Evolutionary conservation across 2,888 invertebrate species (phyloP), one percentile per base, ranked within the genome.

Genomic region (Meandrusa payeni): DNA sequence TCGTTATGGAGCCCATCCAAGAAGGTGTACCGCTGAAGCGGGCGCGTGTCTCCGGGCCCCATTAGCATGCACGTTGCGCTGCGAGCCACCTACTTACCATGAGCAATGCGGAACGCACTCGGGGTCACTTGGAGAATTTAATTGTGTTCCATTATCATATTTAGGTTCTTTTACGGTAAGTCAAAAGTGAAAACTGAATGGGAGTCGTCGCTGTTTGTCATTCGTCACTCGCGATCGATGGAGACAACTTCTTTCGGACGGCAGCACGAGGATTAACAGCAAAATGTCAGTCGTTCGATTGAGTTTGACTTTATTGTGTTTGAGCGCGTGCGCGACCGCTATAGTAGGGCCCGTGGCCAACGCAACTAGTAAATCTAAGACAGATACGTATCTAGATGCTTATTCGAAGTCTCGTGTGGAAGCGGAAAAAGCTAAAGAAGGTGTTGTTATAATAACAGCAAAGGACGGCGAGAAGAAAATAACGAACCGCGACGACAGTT

Each of bases 331-430:
- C 51, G 81, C 59, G 45, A 59, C 72, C 23, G 86, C 85, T 29
- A 83, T 87, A 27, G 66, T 83, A 4, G 80, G 79, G n/a, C 83
- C 82, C 5, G 45, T 50, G n/a, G 57, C 54, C 11, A 86, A 82
- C 48, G 64, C 59, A 42, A 85, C 80, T 1, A 43, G 20, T 20
- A 81, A 79, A 58, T 41, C 57, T 7, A 61, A 82, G 64, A 77
- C 76, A 1, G 92, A 93, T 65, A 91, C 91, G 1, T 93, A 93
- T 57, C 69, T 93, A 52, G 90, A 92, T 26, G 93, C 93, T 1
- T 89, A 92, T 55, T 89, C 89, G 3, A 89, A 91, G 55, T 91
- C 91, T 10, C 69, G 60, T 64, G 82, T 68, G 61, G 86, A 69
- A 72, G 89, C 75, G 53, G 89, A 74, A 64, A 83, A 76, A 59